Base-by-base conservation (phyloP, 1,140 invertebrate species). In the Pemphigus obesinymphae region DNA sequence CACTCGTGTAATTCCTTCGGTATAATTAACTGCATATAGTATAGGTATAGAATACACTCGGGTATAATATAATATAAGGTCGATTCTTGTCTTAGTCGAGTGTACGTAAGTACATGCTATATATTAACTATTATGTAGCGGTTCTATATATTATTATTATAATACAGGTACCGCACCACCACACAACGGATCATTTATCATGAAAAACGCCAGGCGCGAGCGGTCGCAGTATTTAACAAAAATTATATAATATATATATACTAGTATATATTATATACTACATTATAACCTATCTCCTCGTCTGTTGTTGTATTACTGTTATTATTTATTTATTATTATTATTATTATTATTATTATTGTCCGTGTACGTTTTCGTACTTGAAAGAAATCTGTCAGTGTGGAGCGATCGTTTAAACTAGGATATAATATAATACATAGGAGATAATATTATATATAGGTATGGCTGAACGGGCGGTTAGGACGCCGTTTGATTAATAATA, bases 301-400 rank as follows among this genome's bases (percentile, higher is more conserved):
- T 40, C 37, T 11, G 43, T 45, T 45, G 43, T 63, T n/a, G 6
- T 63, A 63, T 34, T 6, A 43, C n/a, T 23, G 11, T 63, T 40
- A 72, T 72, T n/a, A n/a, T n/a, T n/a, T n/a, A n/a, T n/a, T n/a
- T n/a, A n/a, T n/a, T n/a, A n/a, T n/a, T n/a, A n/a, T n/a, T n/a
- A n/a, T n/a, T n/a, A n/a, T n/a, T n/a, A n/a, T 72, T 72, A 48
- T n/a, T 10, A 26, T 50, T 29, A 73, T 73, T 73, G 43, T 73
- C 31, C 43, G 68, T 48, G 68, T 31, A 43, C 43, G 40, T 72
- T n/a, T 72, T 20, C 43, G 43, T 50, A 73, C 70, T 73, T 50
- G 70, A 73, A 73, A 73, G 70, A 73, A 73, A 73, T 50, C 70
- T 50, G 70, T 73, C 70, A 73, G 70, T 70, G 13, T 13, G 13